Conservation (phyloP, 1,140 invertebrate genomes). For the Pantala flavescens region DNA sequence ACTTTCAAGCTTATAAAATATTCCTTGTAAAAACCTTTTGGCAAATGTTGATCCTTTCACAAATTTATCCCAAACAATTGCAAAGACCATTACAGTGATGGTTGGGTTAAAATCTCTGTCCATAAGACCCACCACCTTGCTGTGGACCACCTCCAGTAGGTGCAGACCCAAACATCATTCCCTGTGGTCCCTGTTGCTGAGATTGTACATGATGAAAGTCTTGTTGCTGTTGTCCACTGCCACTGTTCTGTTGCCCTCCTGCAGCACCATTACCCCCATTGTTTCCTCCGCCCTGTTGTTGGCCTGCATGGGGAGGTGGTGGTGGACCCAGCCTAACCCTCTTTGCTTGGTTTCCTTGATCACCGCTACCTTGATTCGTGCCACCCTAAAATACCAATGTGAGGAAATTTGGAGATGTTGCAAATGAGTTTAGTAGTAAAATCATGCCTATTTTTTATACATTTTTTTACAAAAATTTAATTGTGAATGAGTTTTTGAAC, state of each 20-base stretch:
- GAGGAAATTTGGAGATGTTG: neutral
- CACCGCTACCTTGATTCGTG: neutral
- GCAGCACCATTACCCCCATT: neutral
- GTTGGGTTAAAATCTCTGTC: neutral
- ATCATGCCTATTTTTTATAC: neutral
- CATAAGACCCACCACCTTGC: neutral
- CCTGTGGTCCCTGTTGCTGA: neutral
- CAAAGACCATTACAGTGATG: too few relatives aligned
- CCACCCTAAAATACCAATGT: neutral
- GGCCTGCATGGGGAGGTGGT: constrained; percentile 13
- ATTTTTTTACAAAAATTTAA: neutral
- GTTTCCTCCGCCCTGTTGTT: constrained; percentile 18
- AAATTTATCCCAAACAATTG: too few relatives aligned
- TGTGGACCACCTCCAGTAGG: neutral
- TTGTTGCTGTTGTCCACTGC: neutral
- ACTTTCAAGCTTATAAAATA: too few relatives aligned
- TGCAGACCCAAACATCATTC: neutral
- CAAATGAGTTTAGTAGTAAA: neutral
- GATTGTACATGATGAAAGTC: neutral
- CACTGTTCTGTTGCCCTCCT: neutral
- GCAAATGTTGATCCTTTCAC: too few relatives aligned
- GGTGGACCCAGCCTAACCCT: constrained; percentile 26
- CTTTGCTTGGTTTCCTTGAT: constrained; percentile 25
- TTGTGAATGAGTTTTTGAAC: neutral
- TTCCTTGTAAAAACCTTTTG: too few relatives aligned